Evolutionary conservation across 2,888 invertebrate genomes (phyloP).

Genomic region (Xestia rhomboidea): DNA sequence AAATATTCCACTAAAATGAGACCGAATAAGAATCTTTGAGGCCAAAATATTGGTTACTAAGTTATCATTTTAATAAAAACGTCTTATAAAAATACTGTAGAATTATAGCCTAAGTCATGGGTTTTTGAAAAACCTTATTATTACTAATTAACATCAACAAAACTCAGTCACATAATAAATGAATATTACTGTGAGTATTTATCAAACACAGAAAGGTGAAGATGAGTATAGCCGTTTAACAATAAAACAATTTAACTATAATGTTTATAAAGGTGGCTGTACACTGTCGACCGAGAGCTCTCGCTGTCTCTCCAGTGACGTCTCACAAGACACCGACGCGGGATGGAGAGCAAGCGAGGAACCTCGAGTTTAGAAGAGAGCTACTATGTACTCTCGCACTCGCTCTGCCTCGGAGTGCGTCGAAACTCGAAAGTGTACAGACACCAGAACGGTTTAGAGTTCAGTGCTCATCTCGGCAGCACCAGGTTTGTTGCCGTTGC

Average conservation of each 20-base stretch:
- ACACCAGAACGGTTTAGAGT: constrained; percentile 91
- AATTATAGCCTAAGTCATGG: constrained; percentile 46
- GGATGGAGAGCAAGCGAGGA: not conserved
- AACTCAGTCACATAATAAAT: constrained; percentile 60
- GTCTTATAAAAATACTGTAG: constrained; percentile 62
- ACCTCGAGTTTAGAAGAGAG: not conserved
- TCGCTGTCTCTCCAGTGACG: not conserved
- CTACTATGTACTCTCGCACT: not conserved
- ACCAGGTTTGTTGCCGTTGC: constrained; percentile 75
- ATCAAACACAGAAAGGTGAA: constrained; percentile 33
- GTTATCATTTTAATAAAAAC: constrained; percentile 46
- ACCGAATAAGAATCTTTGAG: constrained; percentile 37
- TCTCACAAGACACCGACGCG: not conserved
- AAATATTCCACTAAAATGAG: constrained; percentile 37
- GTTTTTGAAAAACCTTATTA: constrained; percentile 45
- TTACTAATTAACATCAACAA: constrained; percentile 57
- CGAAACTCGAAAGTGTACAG: not conserved
- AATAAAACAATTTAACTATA: constrained; percentile 48
- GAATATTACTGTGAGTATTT: constrained; percentile 62
- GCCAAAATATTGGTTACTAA: constrained; percentile 39
- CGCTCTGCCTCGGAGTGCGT: not conserved
- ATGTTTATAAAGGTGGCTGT: constrained; percentile 36
- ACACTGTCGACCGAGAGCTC: not conserved
- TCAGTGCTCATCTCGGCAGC: constrained; percentile 93
- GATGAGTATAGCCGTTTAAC: constrained; percentile 29